phyloP scores from a whole-genome alignment of 1,140 invertebrate species.

The Neodiprion pinetum region DNA sequence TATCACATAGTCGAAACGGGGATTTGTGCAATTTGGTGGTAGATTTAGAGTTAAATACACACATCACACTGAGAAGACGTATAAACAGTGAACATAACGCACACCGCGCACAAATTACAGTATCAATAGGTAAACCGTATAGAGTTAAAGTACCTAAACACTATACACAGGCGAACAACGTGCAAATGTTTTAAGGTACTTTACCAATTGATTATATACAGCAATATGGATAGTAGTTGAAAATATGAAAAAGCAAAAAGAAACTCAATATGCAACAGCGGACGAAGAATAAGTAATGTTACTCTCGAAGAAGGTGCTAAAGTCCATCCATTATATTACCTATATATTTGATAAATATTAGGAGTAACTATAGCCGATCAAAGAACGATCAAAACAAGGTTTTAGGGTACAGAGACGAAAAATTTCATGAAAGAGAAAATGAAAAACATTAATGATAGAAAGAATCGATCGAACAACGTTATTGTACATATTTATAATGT shows the following conservation, averaged over 20 bases:
- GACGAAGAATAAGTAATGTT: not conserved
- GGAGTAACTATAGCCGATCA: not conserved
- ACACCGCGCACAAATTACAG: not conserved
- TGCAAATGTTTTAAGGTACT: not conserved
- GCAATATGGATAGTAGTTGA: not conserved
- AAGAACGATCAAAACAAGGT: not conserved
- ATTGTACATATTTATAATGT: not conserved
- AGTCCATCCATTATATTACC: not conserved
- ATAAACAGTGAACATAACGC: not conserved
- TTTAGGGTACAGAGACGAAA: too few relatives aligned
- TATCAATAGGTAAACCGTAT: not conserved
- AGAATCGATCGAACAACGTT: not conserved
- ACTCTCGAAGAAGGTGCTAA: not conserved
- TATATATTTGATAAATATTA: not conserved
- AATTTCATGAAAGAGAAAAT: not conserved
- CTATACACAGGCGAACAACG: not conserved
- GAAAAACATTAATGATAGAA: not conserved
- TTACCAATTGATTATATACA: not conserved
- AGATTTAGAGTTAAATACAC: slow-evolving; percentile 4
- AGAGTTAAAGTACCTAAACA: not conserved
- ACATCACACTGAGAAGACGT: not conserved
- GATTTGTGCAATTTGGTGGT: slow-evolving; percentile 43
- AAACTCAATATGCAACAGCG: not conserved
- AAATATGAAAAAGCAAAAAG: not conserved
- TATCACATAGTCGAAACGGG: slow-evolving; percentile 27